Conservation (phyloP, 2,113 vertebrate species). For the Onychostoma macrolepis region DNA sequence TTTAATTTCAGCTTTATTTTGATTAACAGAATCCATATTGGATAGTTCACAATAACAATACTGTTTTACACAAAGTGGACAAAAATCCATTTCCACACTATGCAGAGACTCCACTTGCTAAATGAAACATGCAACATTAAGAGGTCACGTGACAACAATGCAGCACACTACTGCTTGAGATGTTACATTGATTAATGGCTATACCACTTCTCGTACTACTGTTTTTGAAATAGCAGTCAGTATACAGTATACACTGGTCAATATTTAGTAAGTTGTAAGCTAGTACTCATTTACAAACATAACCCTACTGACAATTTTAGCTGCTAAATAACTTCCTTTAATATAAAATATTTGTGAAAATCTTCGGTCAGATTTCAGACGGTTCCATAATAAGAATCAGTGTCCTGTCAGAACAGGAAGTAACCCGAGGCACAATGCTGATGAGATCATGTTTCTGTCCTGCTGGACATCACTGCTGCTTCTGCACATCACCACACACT, state of each 20-base stretch:
- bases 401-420: background rate
- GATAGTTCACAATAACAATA: background rate
- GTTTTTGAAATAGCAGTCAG: background rate
- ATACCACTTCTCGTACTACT: background rate
- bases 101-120: background rate
- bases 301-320: background rate
- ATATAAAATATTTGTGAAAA: slow-evolving; percentile 10
- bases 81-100: background rate
- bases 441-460: slow-evolving; percentile 28
- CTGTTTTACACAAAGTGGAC: background rate
- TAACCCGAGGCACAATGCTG: background rate
- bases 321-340: background rate
- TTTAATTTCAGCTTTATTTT: background rate
- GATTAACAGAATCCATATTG: background rate
- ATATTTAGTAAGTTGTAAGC: background rate
- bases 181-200: background rate
- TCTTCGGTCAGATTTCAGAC: background rate
- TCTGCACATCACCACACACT: slow-evolving; percentile 16
- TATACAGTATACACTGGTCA: background rate
- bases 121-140: background rate
- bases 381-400: background rate
- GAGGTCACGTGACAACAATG: background rate
- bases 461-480: background rate
- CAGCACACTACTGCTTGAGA: background rate
- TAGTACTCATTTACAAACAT: background rate